These are phyloP conservation scores for Drosophila subsilvestris DNA, from an alignment of 2,888 invertebrate species.

Conservation along the genomic window DNA sequence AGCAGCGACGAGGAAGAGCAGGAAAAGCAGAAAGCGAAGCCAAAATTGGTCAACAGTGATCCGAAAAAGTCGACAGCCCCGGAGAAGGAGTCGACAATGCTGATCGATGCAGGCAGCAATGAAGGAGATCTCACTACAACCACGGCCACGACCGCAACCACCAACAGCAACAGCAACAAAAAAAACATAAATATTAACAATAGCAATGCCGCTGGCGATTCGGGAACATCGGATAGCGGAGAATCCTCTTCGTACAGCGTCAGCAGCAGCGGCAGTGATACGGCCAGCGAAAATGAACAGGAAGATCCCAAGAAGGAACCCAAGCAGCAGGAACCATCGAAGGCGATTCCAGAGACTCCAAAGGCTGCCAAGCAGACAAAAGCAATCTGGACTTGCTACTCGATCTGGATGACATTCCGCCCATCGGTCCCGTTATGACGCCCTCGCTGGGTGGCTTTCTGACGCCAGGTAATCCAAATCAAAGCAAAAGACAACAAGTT, in stretches of 20 bases:
- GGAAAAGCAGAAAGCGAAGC: slow-evolving; percentile 12
- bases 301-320: slow-evolving; percentile 43
- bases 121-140: slow-evolving; percentile 1
- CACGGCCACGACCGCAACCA: slow-evolving; percentile 12
- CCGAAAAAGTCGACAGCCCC: neutral
- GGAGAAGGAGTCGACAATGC: slow-evolving; percentile 16
- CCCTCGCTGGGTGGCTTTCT: slow-evolving; percentile 92
- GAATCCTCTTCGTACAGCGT: slow-evolving; percentile 76
- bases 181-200: slow-evolving; percentile 20
- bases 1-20: slow-evolving; percentile 24
- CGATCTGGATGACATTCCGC: slow-evolving; percentile 91
- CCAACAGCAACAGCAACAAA: slow-evolving; percentile 15
- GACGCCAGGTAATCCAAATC: slow-evolving; percentile 85
- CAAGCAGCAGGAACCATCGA: slow-evolving; percentile 3
- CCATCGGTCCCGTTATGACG: slow-evolving; percentile 88
- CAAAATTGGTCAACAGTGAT: slow-evolving; percentile 23
- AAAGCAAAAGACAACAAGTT: neutral
- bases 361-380: slow-evolving; percentile 65
- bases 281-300: slow-evolving; percentile 45
- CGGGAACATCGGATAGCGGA: slow-evolving; percentile 79
- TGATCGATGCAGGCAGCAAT: slow-evolving; percentile 34
- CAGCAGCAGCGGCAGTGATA: slow-evolving; percentile 41
- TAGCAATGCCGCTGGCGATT: slow-evolving; percentile 31
- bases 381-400: slow-evolving; percentile 92
- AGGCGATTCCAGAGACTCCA: slow-evolving; percentile 25